Base-by-base conservation (phyloP, 2,113 vertebrate species). In the Corythornis madagascariensis region DNA sequence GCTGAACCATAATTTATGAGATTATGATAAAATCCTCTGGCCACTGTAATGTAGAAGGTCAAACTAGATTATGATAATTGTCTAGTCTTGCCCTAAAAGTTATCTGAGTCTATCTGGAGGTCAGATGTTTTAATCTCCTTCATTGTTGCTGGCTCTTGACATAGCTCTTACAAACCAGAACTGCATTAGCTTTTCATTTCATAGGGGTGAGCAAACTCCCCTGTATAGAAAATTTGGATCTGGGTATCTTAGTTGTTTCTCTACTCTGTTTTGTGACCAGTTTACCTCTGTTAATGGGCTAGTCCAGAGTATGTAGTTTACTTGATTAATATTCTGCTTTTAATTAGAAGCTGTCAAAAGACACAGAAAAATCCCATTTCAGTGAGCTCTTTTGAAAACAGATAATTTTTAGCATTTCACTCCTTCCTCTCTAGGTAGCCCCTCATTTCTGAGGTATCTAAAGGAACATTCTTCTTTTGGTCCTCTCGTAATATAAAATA, bases 1-100 rank as follows among this genome's bases (percentile, higher is more conserved):
- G 42, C 72, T 91, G 83, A 84, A 90, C 52, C 43, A 28, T 79
- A 86, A 90, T 70, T 35, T 91, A 61, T 81, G 76, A 53, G 69
- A 86, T 88, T 96, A 83, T 63, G 47, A 67, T 83, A 85, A 93
- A 93, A 88, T 88, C 48, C 76, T 71, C 60, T 75, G 42, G 31
- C 67, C 12, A 9, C 33, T 74, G 42, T 63, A 83, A 77, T 17
- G n/a, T 4, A 56, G 69, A 59, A 86, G 53, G 56, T 93, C 79
- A 86, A 65, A 93, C 63, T 29, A 77, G 69, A 73, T 94, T 47
- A 16, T 89, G 31, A 43, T 56, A 64, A 60, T 43, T 20, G 29
- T 64, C 47, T 26, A 20, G 18, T 60, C 16, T 92, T 66, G 16
- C 29, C 31, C 81, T 22, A 17, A 52, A 89, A 88, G 86, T 92